phyloP scores from a whole-genome alignment of 1,140 invertebrate genomes.

The Pseudomyrmex dendroicus region DNA sequence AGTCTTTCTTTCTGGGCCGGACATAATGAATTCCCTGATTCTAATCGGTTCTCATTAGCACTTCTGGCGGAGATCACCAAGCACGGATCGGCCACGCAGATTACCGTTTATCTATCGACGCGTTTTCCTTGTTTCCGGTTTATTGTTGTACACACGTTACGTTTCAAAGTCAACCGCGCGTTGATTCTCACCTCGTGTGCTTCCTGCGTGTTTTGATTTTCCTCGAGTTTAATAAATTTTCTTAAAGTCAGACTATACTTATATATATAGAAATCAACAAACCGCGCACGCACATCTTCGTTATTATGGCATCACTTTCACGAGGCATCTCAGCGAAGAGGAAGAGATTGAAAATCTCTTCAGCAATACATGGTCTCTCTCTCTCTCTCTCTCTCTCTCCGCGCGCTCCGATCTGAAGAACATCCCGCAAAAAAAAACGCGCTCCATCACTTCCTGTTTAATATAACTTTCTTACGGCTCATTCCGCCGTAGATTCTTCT shows the following conservation, averaged over 20 bases:
- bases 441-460: slow-evolving; percentile 60
- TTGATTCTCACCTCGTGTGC: neutral
- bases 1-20: slow-evolving; percentile 64
- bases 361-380: slow-evolving; percentile 20
- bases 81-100: slow-evolving; percentile 41
- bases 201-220: neutral
- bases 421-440: slow-evolving; percentile 13
- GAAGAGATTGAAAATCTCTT: neutral
- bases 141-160: slow-evolving; percentile 43
- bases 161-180: slow-evolving; percentile 37
- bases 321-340: slow-evolving; percentile 32
- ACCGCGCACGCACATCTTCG: neutral
- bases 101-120: slow-evolving; percentile 53
- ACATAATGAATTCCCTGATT: slow-evolving; percentile 58
- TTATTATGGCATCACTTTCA: slow-evolving; percentile 72
- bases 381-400: neutral
- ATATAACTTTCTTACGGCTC: slow-evolving; percentile 43
- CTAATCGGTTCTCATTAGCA: slow-evolving; percentile 72
- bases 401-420: neutral
- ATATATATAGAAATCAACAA: no score
- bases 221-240: no score
- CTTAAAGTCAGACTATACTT: no score
- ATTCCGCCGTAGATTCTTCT: slow-evolving; percentile 53
- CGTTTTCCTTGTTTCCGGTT: slow-evolving; percentile 66
- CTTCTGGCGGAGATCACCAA: slow-evolving; percentile 52